These are phyloP conservation scores for Macroteleia sp. DNA, from an alignment of 2,888 invertebrate genomes.

Conservation along the genomic window DNA sequence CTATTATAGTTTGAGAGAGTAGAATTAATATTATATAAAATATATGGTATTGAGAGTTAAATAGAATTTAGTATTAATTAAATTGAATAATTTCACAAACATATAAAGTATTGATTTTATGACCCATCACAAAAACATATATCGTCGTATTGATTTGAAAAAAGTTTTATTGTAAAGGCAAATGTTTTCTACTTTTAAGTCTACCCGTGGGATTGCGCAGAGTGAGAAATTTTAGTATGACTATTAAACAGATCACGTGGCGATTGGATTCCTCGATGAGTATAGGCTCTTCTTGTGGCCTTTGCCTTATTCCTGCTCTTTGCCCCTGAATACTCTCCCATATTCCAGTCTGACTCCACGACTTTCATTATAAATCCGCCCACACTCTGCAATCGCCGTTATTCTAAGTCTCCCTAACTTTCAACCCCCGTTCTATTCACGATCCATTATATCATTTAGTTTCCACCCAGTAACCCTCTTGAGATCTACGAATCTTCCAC, in stretches of 20 bases:
- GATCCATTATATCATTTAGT: conserved; percentile 81
- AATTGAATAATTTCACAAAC: no score
- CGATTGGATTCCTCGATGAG: conserved; percentile 81
- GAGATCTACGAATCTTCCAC: conserved; percentile 72
- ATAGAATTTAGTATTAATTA: no score
- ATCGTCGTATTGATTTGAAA: conserved; percentile 44
- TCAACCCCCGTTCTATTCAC: conserved; percentile 78
- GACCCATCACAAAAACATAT: no score
- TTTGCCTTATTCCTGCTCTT: conserved; percentile 66
- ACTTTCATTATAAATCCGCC: conserved; percentile 84
- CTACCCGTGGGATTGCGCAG: conserved; percentile 76
- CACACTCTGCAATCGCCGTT: conserved; percentile 67
- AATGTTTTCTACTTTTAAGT: conserved; percentile 80
- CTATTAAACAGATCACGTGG: conserved; percentile 82
- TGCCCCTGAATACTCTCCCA: conserved; percentile 78
- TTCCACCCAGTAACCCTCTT: conserved; percentile 70
- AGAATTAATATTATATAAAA: no score
- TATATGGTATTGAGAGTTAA: no score
- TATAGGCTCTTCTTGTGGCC: conserved; percentile 59
- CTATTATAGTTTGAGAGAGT: no score
- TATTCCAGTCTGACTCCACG: conserved; percentile 82
- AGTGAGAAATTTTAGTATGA: conserved; percentile 77
- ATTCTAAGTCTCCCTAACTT: conserved; percentile 75
- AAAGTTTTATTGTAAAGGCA: conserved; percentile 72
- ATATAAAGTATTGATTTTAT: no score